Evolutionary conservation across 2,888 invertebrate species (phyloP).

Genomic region (Siphlonurus alternatus): DNA sequence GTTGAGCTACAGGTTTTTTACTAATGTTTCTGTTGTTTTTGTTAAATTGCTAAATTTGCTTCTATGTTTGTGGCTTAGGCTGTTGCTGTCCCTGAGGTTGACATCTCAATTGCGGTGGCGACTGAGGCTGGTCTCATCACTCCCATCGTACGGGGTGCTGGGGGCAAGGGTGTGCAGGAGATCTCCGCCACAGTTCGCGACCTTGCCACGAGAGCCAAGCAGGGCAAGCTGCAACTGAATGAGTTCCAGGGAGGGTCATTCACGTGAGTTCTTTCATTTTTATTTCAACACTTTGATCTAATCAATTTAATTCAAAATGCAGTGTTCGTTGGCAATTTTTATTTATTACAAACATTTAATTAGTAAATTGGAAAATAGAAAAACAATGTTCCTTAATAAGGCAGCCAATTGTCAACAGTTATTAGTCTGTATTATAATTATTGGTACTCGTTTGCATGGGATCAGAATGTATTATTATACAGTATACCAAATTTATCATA

Average conservation of each 20-base stretch:
- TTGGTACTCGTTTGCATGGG: too few relatives aligned
- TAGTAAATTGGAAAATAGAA: too few relatives aligned
- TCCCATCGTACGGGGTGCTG: slow-evolving; percentile 40
- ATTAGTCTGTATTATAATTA: too few relatives aligned
- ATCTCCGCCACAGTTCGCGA: slow-evolving; percentile 34
- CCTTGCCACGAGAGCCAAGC: slow-evolving; percentile 37
- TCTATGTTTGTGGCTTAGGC: too few relatives aligned
- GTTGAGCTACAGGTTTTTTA: background rate
- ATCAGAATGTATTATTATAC: too few relatives aligned
- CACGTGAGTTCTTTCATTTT: slow-evolving; percentile 25
- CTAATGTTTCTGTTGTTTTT: background rate
- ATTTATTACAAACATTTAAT: too few relatives aligned
- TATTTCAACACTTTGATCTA: background rate
- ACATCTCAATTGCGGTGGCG: slow-evolving; percentile 45
- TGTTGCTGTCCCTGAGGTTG: slow-evolving; percentile 28
- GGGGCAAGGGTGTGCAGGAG: slow-evolving; percentile 32
- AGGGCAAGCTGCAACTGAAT: slow-evolving; percentile 43
- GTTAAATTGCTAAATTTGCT: slow-evolving; percentile 3
- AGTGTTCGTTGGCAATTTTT: background rate
- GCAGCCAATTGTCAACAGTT: too few relatives aligned
- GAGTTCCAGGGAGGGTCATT: slow-evolving; percentile 46
- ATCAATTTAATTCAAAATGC: background rate
- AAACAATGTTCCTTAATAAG: too few relatives aligned
- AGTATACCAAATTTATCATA: too few relatives aligned
- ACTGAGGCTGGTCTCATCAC: slow-evolving; percentile 46